Evolutionary conservation across 2,888 invertebrate genomes (phyloP).

Genomic region (Sphaeridia pumilis): DNA sequence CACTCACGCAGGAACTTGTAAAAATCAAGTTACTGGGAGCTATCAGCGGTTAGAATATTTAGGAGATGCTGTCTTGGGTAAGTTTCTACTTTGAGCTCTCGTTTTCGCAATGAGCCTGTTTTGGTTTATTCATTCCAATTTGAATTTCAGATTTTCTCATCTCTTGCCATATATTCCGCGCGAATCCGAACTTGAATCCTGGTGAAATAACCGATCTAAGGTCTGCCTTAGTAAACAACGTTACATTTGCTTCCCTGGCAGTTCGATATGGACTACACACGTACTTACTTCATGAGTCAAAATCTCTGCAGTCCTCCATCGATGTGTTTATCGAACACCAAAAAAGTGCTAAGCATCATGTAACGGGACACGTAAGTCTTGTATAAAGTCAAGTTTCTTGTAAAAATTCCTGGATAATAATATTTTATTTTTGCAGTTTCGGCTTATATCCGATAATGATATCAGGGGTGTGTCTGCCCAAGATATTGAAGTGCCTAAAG

Average conservation of each 20-base stretch:
- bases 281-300: constrained; percentile 49
- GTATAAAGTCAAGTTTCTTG: no score
- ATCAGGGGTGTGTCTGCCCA: constrained; percentile 7
- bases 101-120: no score
- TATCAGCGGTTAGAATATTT: constrained; percentile 83
- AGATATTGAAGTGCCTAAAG: constrained; percentile 80
- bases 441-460: no score
- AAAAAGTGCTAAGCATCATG: constrained; percentile 47
- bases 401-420: neutral
- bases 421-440: no score
- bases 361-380: constrained; percentile 56
- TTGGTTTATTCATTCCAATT: no score
- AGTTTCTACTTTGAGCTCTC: constrained; percentile 15
- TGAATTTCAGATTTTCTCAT: constrained; percentile 61
- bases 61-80: constrained; percentile 73
- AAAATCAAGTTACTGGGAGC: constrained; percentile 69
- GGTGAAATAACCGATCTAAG: constrained; percentile 85
- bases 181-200: constrained; percentile 41
- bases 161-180: constrained; percentile 73
- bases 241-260: constrained; percentile 80
- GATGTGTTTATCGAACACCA: constrained; percentile 44
- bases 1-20: constrained; percentile 78
- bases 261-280: constrained; percentile 77
- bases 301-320: constrained; percentile 40
- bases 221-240: constrained; percentile 91